A percentile compares a stretch with the other conserved stretches of the same genome.
Evolutionary conservation across 30 jellyfish, hydroid and myxozoan species (phyloP).

Genomic region (Aurelia aurita): DNA sequence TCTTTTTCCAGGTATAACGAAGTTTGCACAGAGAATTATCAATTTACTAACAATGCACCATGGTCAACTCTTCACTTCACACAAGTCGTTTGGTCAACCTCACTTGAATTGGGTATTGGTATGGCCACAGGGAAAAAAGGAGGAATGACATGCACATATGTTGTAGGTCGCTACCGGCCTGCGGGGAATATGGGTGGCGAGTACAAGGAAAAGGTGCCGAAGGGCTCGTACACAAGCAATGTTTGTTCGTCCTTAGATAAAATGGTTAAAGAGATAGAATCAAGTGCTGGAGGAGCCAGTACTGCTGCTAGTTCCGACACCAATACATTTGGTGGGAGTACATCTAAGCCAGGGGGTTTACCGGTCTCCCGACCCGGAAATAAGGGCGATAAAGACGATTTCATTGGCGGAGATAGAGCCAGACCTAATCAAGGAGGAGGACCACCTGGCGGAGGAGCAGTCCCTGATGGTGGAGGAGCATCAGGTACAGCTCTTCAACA

Average conservation of each 20-base stretch:
- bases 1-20: conserved; percentile 83
- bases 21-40: conserved; percentile 83
- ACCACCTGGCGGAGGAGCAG: background rate
- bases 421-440: background rate
- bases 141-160: conserved; percentile 76
- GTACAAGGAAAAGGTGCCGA: conserved; percentile 64
- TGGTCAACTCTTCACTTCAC: conserved; percentile 79
- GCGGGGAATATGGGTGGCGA: conserved; percentile 74
- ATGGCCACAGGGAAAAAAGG: conserved; percentile 66
- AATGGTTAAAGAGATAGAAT: conserved; percentile 42
- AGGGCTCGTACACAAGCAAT: conserved; percentile 39
- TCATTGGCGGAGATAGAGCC: conserved; percentile 6
- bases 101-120: conserved; percentile 77
- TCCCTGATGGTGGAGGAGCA: conserved; percentile 18
- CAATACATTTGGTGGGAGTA: no score
- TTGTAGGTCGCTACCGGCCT: conserved; percentile 75
- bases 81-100: conserved; percentile 78
- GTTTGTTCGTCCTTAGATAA: conserved; percentile 34
- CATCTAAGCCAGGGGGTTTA: no score
- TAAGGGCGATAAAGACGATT: no score
- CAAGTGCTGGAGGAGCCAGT: conserved; percentile 5
- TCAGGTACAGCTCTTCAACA: conserved; percentile 49
- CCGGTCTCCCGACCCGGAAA: no score
- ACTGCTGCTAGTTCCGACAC: background rate
- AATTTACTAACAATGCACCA: conserved; percentile 57